A percentile compares a stretch with the other conserved stretches of the same genome.
Evolutionary conservation across 2,888 invertebrate genomes (phyloP).

Genomic region (Calephelis perditalis): DNA sequence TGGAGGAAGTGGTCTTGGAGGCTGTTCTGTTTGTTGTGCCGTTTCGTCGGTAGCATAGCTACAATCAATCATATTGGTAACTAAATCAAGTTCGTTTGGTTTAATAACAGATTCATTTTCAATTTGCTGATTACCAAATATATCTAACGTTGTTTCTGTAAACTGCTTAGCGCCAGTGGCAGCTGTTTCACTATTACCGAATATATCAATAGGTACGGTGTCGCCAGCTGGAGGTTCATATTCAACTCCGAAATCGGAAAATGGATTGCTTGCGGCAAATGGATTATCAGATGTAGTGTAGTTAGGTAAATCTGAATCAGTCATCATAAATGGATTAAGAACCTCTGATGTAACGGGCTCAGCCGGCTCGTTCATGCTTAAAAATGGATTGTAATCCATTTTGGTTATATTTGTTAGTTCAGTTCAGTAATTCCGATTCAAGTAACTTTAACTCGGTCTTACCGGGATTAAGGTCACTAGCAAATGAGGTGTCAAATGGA

Average conservation of each 20-base stretch:
- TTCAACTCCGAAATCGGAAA: conserved; percentile 75
- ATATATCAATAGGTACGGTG: conserved; percentile 62
- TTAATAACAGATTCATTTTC: conserved; percentile 45
- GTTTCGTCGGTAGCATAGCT: conserved; percentile 39
- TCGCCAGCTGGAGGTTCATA: conserved; percentile 59
- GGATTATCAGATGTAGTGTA: conserved; percentile 80
- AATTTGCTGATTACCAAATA: conserved; percentile 40
- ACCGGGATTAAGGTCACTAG: conserved; percentile 85
- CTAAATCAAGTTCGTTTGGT: conserved; percentile 60
- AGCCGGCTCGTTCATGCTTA: conserved; percentile 83
- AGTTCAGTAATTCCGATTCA: conserved; percentile 83
- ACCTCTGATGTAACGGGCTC: conserved; percentile 69
- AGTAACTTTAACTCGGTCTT: conserved; percentile 86
- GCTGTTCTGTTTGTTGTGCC: conserved; percentile 47
- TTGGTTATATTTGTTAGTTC: conserved; percentile 31
- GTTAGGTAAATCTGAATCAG: conserved; percentile 51
- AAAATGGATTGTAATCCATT: conserved; percentile 88
- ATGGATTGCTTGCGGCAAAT: conserved; percentile 84
- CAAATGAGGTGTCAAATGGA: conserved; percentile 94
- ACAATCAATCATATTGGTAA: conserved; percentile 46
- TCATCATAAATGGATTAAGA: conserved; percentile 84
- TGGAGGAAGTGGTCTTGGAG: conserved; percentile 81
- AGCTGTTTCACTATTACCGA: conserved; percentile 53
- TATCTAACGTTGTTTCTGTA: conserved; percentile 39
- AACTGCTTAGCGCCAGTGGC: conserved; percentile 55